Evolutionary conservation across 2,888 invertebrate species (phyloP).

Genomic region (Eristalinus aeneus): DNA sequence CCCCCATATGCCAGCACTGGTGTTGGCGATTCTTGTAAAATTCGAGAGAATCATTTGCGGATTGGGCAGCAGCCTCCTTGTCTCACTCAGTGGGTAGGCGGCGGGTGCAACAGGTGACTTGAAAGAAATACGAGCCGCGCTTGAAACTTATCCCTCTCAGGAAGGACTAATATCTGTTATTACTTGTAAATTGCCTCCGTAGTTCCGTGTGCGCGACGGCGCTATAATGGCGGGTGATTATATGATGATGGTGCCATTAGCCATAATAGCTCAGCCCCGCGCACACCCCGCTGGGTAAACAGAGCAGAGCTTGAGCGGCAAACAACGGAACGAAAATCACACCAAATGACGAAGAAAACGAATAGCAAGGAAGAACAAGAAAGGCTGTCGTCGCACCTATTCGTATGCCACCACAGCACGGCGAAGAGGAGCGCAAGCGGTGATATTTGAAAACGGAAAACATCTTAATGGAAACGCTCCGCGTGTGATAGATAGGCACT

Average conservation of each 20-base stretch:
- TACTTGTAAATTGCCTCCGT: conserved; percentile 33
- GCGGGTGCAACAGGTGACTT: conserved; percentile 31
- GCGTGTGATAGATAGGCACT: conserved; percentile 53
- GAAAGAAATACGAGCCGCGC: background rate
- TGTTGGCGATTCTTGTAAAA: background rate
- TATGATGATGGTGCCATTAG: conserved; percentile 55
- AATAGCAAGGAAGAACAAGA: background rate
- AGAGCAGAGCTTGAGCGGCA: background rate
- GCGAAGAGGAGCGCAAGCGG: conserved; percentile 3
- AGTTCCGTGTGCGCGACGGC: background rate
- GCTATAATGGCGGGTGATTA: conserved; percentile 42
- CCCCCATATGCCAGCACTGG: background rate
- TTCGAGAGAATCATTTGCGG: background rate
- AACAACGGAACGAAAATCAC: conserved; percentile 9
- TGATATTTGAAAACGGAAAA: conserved; percentile 36
- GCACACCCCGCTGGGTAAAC: background rate
- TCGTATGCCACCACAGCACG: background rate
- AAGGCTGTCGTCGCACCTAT: background rate
- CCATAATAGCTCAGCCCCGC: conserved; percentile 39
- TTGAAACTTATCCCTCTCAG: background rate
- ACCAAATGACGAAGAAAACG: background rate
- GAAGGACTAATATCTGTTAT: conserved; percentile 9
- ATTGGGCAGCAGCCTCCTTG: background rate
- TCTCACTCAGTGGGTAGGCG: background rate
- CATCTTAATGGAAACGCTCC: conserved; percentile 50